Evolutionary conservation across 1,140 invertebrate genomes (phyloP), one percentile per base, ranked within the genome.

Genomic region (Musca vetustissima): DNA sequence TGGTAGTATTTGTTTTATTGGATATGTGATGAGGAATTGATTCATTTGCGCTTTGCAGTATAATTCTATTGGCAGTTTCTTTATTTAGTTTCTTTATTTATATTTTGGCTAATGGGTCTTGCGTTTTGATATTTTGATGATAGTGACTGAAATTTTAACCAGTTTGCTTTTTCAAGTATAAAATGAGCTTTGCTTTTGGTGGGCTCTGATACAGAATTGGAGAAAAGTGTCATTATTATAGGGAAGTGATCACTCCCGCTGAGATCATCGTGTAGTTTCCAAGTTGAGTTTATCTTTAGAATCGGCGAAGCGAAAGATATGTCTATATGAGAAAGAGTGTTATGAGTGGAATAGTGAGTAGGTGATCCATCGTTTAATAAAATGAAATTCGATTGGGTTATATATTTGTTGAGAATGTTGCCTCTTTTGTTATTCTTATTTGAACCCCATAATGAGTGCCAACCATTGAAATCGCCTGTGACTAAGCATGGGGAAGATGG

Each of bases 391-490:
- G 61, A 36, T 8, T 70, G 24, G 11, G 6, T 19, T 8, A 70
- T 55, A 50, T 55, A 66, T 9, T 70, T 66, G n/a, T 17, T 19
- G 57, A 55, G 22, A 57, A 17, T 71, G 59, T 69, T 71, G 1
- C 70, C 67, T 68, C 66, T 70, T 21, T 43, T 47, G 15, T 70
- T 73, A 36, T 2, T 59, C 22, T 21, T 17, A 36, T 36, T 19
- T 55, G 15, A 67, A 24, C 67, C 71, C 71, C 69, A 73, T 17
- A 22, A 36, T n/a, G 25, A 24, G 32, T 65, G 17, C 72, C 72
- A 69, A 49, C 67, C 59, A 64, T 71, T 71, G 11, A 73, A 68
- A 7, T 72, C 72, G 64, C 64, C 68, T 11, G 25, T 28, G 59
- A 70, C 52, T 59, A 70, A 19, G 47, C 8, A 50, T 17, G 32